Conservation (phyloP, 1,140 invertebrate species). For the Glomeris maerens region DNA sequence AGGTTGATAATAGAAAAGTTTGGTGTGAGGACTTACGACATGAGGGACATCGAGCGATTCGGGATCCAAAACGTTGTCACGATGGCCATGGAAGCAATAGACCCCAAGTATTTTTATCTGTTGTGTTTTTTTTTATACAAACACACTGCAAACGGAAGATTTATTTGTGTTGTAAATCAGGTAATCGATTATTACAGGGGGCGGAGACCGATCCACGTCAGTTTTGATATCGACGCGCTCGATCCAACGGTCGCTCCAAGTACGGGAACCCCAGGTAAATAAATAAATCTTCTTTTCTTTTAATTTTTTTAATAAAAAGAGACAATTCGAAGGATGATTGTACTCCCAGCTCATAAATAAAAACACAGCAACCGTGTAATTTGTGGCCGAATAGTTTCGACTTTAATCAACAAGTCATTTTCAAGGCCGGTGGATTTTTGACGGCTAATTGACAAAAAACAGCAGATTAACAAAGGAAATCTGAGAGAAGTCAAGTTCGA, state of each 20-base stretch:
- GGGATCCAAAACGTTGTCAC: constrained; percentile 60
- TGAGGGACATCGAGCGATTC: constrained; percentile 65
- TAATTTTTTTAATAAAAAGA: too few species aligned
- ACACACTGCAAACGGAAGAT: constrained; percentile 1
- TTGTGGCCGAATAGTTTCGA: too few species aligned
- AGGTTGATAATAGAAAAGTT: constrained; percentile 57
- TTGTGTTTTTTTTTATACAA: neutral
- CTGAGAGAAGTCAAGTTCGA: too few species aligned
- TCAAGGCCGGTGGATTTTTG: too few species aligned
- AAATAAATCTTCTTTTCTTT: too few species aligned
- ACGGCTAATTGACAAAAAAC: too few species aligned
- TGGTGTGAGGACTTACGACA: constrained; percentile 58
- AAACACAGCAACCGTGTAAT: too few species aligned
- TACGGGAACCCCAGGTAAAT: constrained; percentile 64
- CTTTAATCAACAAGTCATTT: too few species aligned
- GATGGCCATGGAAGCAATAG: constrained; percentile 27
- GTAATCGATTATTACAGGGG: neutral
- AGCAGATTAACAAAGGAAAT: too few species aligned
- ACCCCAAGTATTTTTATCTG: constrained; percentile 22
- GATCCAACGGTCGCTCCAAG: constrained; percentile 70
- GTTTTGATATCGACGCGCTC: constrained; percentile 82
- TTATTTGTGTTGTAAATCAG: neutral
- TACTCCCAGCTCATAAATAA: too few species aligned
- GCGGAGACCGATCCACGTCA: constrained; percentile 62
- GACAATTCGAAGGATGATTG: too few species aligned